Evolutionary conservation across 2,888 invertebrate species (phyloP).

Genomic region (Graphium colonna): DNA sequence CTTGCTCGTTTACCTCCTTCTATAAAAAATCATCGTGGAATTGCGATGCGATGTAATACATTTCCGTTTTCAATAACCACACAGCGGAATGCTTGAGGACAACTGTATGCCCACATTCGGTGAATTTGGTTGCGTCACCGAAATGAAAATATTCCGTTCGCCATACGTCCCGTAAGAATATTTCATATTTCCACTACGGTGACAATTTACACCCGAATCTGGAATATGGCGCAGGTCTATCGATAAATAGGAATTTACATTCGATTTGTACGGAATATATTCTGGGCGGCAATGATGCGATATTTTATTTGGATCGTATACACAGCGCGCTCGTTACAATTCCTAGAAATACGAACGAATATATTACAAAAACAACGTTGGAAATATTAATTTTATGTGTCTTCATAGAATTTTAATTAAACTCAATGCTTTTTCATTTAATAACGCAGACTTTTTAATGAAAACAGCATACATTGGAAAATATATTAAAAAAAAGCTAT

Average conservation of each 20-base stretch:
- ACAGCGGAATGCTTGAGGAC: constrained; percentile 1
- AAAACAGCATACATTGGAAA: no score
- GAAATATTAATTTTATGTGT: no score
- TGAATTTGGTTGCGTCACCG: constrained; percentile 29
- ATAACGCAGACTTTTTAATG: no score
- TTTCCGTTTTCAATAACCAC: neutral
- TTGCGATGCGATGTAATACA: neutral
- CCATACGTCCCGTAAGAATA: constrained; percentile 46
- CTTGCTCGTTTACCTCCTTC: no score
- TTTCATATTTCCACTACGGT: constrained; percentile 47
- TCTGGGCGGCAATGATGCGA: constrained; percentile 26
- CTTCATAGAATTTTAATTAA: no score
- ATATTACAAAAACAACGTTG: no score
- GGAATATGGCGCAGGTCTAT: constrained; percentile 40
- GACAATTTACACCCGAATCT: constrained; percentile 47
- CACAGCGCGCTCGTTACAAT: no score
- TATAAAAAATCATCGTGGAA: no score
- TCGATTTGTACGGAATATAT: constrained; percentile 45
- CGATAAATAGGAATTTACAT: constrained; percentile 57
- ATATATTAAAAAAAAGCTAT: no score
- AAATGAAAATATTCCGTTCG: constrained; percentile 47
- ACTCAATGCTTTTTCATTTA: no score
- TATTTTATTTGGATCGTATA: constrained; percentile 23
- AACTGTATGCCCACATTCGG: constrained; percentile 22
- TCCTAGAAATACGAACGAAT: no score